A percentile compares a stretch with the other conserved stretches of the same genome.
These are phyloP conservation scores for Pelobates cultripes DNA, from an alignment of 2,797 vertebrate species.

Conservation along the genomic window DNA sequence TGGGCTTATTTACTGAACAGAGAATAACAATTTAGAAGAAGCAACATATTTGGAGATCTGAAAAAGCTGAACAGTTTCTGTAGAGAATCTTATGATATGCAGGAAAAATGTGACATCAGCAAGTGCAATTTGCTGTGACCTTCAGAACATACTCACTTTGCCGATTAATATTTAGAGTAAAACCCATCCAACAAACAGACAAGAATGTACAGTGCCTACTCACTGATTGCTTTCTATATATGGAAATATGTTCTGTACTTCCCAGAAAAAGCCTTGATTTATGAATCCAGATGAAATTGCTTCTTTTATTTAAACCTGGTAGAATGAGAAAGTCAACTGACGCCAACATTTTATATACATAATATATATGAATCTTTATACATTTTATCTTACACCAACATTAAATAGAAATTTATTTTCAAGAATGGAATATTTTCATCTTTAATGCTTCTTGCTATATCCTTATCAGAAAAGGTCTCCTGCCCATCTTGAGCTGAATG, in stretches of 20 bases:
- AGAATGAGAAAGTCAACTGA: background rate
- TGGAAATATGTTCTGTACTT: conserved; percentile 5
- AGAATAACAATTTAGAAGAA: too few species aligned
- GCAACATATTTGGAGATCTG: background rate
- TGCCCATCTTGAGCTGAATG: too few species aligned
- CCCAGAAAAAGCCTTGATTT: conserved; percentile 15
- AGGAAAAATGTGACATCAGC: background rate
- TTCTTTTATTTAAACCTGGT: background rate
- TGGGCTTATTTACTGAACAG: too few species aligned
- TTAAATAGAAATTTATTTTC: background rate
- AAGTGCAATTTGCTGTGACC: background rate
- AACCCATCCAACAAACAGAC: conserved; percentile 15
- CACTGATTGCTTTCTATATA: conserved; percentile 16
- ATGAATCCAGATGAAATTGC: conserved; percentile 1
- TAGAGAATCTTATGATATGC: background rate
- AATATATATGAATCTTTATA: background rate
- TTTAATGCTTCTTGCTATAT: too few species aligned
- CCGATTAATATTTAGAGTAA: background rate
- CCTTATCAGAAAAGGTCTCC: too few species aligned
- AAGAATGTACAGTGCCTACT: conserved; percentile 1
- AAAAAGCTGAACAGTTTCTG: background rate
- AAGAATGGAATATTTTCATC: background rate
- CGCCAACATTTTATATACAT: background rate
- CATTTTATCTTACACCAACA: background rate
- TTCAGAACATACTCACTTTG: background rate